These are phyloP conservation scores for Oryzias dopingdopingensis DNA, from an alignment of 2,797 vertebrate species.

Conservation along the genomic window DNA sequence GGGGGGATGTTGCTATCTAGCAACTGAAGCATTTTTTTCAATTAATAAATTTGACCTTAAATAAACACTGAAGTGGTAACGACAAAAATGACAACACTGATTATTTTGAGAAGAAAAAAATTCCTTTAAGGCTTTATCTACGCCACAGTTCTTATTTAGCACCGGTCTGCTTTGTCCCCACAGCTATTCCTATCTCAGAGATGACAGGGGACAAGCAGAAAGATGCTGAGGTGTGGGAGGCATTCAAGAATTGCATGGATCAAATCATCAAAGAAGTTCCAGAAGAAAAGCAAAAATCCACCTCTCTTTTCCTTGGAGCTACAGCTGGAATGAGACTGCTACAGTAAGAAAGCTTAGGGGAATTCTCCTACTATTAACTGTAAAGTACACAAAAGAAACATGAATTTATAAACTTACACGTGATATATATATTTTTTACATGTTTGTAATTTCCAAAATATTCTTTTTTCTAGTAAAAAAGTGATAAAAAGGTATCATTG, in stretches of 20 bases:
- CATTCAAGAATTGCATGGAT: constrained; percentile 80
- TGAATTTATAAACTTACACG: neutral
- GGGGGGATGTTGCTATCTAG: neutral
- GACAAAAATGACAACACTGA: too few relatives aligned
- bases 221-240: constrained; percentile 61
- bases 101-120: too few relatives aligned
- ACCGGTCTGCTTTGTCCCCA: constrained; percentile 7
- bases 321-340: constrained; percentile 97
- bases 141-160: too few relatives aligned
- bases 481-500: too few relatives aligned
- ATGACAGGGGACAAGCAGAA: constrained; percentile 72
- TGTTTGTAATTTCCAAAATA: too few relatives aligned
- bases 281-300: constrained; percentile 74
- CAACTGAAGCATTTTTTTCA: too few relatives aligned
- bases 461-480: neutral
- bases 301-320: constrained; percentile 86
- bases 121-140: too few relatives aligned
- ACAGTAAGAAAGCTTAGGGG: constrained; percentile 73
- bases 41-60: too few relatives aligned
- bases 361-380: neutral
- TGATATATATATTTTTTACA: neutral
- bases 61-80: too few relatives aligned
- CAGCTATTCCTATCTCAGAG: constrained; percentile 88
- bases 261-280: constrained; percentile 77
- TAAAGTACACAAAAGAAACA: neutral